Percentiles rank a stretch among this genome's conserved stretches.
phyloP scores from a whole-genome alignment of 2,888 invertebrate species.

The Drosophila hamatofila region DNA sequence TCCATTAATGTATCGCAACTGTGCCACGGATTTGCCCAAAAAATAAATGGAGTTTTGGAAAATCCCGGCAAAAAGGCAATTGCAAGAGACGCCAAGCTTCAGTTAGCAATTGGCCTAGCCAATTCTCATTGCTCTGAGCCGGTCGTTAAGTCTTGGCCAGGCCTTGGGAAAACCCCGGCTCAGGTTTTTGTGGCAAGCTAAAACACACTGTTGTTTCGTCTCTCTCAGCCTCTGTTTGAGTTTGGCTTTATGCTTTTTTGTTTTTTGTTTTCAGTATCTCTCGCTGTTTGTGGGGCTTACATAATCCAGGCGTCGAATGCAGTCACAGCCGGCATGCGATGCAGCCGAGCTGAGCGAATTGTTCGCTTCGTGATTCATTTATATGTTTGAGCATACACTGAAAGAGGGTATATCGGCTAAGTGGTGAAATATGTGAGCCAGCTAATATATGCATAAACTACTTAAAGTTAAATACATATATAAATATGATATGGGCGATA shows the following conservation, averaged over 20 bases:
- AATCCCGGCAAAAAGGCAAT: conserved; percentile 52
- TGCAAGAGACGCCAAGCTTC: conserved; percentile 28
- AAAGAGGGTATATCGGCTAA: neutral
- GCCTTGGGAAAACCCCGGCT: conserved; percentile 77
- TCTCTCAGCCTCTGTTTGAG: conserved; percentile 24
- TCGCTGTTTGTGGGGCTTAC: conserved; percentile 50
- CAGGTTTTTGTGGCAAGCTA: conserved; percentile 48
- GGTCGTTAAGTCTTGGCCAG: conserved; percentile 46
- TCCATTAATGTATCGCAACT: conserved; percentile 36
- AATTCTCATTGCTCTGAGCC: conserved; percentile 56
- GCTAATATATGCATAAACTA: too few species aligned
- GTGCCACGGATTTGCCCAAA: conserved; percentile 64
- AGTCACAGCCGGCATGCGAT: conserved; percentile 56
- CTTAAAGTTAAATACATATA: too few species aligned
- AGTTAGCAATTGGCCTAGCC: conserved; percentile 52
- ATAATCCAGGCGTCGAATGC: conserved; percentile 62
- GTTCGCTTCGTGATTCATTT: conserved; percentile 56
- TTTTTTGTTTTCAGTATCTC: conserved; percentile 11
- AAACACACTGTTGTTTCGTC: conserved; percentile 2
- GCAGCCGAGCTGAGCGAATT: conserved; percentile 48
- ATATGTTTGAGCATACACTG: conserved; percentile 2
- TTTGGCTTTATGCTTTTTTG: conserved; percentile 19
- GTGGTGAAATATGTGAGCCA: neutral
- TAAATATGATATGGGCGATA: too few species aligned
- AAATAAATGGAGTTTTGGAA: conserved; percentile 42